These are phyloP conservation scores for Eristalis arbustorum DNA, from an alignment of 2,888 invertebrate genomes.

Conservation along the genomic window DNA sequence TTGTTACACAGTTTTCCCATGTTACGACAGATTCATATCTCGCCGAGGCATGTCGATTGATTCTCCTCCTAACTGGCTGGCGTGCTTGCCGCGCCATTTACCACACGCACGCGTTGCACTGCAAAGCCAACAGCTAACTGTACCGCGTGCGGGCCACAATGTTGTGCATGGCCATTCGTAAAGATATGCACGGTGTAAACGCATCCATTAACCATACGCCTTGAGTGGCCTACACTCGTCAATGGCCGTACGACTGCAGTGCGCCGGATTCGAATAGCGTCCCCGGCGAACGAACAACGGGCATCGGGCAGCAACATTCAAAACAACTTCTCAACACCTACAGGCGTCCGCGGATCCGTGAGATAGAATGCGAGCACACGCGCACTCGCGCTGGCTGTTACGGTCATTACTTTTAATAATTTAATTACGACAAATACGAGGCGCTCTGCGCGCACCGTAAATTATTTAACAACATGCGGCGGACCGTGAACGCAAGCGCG, in stretches of 20 bases:
- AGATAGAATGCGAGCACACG: slow-evolving; percentile 9
- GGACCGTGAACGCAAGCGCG: slow-evolving; percentile 23
- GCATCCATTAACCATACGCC: slow-evolving; percentile 54
- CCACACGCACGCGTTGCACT: slow-evolving; percentile 48
- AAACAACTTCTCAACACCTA: slow-evolving; percentile 60
- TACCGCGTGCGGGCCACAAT: slow-evolving; percentile 17
- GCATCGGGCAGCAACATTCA: slow-evolving; percentile 14
- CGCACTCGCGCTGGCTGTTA: slow-evolving; percentile 21
- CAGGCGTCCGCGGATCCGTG: slow-evolving; percentile 28
- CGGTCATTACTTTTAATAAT: slow-evolving; percentile 67
- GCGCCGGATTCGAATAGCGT: neutral
- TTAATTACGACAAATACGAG: slow-evolving; percentile 67
- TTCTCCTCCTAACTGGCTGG: slow-evolving; percentile 34
- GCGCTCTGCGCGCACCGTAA: slow-evolving; percentile 49
- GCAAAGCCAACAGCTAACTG: slow-evolving; percentile 17
- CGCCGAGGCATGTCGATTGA: slow-evolving; percentile 56
- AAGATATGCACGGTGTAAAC: slow-evolving; percentile 58
- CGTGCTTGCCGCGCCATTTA: slow-evolving; percentile 57
- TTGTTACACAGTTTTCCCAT: slow-evolving; percentile 17
- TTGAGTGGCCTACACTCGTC: slow-evolving; percentile 39
- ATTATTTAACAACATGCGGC: slow-evolving; percentile 46
- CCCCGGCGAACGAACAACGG: slow-evolving; percentile 7
- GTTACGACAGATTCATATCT: slow-evolving; percentile 50
- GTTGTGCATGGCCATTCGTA: slow-evolving; percentile 12
- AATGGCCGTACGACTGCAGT: slow-evolving; percentile 11